Conservation (phyloP, 2,797 vertebrate species). For the Hirundo rustica region DNA sequence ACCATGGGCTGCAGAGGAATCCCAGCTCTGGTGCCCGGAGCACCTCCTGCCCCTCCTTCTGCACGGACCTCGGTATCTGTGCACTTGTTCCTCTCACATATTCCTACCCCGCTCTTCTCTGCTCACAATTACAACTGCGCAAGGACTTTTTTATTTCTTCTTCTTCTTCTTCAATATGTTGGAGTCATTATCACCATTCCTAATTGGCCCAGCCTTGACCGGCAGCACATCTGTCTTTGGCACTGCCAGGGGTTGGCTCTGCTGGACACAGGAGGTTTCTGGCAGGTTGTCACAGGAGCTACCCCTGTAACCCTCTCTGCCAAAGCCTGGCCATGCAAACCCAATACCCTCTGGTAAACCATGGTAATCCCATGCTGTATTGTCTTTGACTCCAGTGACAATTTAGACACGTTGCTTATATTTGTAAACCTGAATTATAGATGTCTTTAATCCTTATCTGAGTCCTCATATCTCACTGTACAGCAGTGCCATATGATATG, state of each 20-base stretch:
- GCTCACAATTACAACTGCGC: accelerated
- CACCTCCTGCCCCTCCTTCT: neutral
- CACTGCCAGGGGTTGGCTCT: neutral
- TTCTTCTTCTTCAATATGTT: neutral
- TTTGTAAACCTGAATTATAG: neutral
- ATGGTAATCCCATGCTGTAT: neutral
- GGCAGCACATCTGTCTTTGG: accelerated
- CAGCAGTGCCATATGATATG: accelerated
- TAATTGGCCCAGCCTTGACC: neutral
- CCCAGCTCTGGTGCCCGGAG: neutral
- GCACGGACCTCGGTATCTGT: neutral
- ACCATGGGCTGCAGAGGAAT: neutral
- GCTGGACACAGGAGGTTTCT: neutral
- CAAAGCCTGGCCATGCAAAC: neutral
- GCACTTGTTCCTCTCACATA: neutral
- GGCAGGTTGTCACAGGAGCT: neutral
- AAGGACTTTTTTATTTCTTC: neutral
- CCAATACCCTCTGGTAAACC: neutral
- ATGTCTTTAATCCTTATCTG: neutral
- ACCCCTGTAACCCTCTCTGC: neutral
- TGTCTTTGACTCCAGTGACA: neutral
- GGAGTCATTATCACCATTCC: accelerated
- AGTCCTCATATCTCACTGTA: neutral
- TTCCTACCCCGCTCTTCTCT: neutral
- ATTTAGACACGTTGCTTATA: neutral